Percentiles rank a stretch among this genome's conserved stretches.
Conservation (phyloP, 2,888 invertebrate species). For the Artemia sp. region DNA sequence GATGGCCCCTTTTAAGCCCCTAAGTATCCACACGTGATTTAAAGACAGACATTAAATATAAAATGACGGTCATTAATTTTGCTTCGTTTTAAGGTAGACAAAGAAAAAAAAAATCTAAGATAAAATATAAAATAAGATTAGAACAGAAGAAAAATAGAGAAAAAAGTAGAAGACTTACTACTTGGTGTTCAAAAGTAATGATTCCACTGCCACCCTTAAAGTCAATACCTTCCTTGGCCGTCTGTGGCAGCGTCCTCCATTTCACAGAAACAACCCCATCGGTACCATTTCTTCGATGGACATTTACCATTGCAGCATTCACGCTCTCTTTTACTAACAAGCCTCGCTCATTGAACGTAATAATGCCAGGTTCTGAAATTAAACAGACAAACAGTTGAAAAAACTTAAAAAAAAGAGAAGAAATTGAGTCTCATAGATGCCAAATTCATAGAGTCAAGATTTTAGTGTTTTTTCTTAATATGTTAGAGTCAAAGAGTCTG, state of each 20-base stretch:
- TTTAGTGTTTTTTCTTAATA: no score
- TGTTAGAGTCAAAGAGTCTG: no score
- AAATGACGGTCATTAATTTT: no score
- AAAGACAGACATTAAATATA: no score
- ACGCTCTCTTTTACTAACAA: constrained; percentile 40
- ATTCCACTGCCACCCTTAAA: constrained; percentile 38
- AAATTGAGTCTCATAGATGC: not conserved
- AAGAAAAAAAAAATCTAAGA: no score
- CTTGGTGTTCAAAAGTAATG: constrained; percentile 35
- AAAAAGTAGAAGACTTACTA: constrained; percentile 28
- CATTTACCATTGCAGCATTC: constrained; percentile 35
- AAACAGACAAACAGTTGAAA: constrained; percentile 16
- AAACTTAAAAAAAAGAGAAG: constrained; percentile 8
- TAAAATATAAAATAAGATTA: no score
- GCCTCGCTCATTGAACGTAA: constrained; percentile 40
- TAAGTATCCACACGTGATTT: no score
- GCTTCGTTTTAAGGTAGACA: no score
- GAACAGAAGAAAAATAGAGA: no score
- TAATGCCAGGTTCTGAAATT: constrained; percentile 37
- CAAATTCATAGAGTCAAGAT: no score
- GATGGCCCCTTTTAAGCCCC: no score
- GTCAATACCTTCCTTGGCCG: constrained; percentile 38
- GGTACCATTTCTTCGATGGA: constrained; percentile 37
- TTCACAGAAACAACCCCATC: constrained; percentile 34
- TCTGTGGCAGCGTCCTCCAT: constrained; percentile 12